phyloP scores from a whole-genome alignment of 2,888 invertebrate species.

The Ophraella communa region DNA sequence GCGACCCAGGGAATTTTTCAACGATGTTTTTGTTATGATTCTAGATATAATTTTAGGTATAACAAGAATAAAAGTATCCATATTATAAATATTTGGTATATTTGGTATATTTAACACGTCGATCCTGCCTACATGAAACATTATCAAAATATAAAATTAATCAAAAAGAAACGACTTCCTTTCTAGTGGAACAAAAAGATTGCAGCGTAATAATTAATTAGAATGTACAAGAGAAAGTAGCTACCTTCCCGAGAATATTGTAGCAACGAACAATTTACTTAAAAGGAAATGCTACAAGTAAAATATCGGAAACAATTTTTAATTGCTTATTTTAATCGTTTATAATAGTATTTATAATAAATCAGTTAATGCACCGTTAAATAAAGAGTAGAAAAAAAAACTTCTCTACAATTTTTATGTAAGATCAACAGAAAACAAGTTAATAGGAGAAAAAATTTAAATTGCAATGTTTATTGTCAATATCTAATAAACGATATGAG shows the following conservation, averaged over 20 bases:
- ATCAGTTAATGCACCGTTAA: neutral
- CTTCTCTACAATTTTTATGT: no score
- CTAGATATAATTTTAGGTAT: no score
- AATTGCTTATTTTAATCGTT: neutral
- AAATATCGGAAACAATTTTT: neutral
- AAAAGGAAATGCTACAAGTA: constrained; percentile 2
- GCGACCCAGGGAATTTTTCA: no score
- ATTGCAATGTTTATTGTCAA: no score
- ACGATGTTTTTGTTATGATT: no score
- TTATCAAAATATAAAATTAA: neutral
- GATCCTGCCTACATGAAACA: neutral
- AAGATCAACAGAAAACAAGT: no score
- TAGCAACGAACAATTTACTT: neutral
- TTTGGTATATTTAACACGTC: neutral
- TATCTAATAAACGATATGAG: no score
- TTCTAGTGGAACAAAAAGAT: neutral
- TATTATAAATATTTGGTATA: no score
- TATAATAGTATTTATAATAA: neutral
- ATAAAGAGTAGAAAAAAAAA: no score
- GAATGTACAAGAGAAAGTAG: neutral
- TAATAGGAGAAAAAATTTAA: no score
- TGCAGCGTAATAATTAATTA: constrained; percentile 1
- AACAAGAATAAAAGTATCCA: no score
- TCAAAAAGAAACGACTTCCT: constrained; percentile 1
- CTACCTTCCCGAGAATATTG: neutral